Evolutionary conservation across 1,140 invertebrate genomes (phyloP).

Genomic region (Amyelois transitella): DNA sequence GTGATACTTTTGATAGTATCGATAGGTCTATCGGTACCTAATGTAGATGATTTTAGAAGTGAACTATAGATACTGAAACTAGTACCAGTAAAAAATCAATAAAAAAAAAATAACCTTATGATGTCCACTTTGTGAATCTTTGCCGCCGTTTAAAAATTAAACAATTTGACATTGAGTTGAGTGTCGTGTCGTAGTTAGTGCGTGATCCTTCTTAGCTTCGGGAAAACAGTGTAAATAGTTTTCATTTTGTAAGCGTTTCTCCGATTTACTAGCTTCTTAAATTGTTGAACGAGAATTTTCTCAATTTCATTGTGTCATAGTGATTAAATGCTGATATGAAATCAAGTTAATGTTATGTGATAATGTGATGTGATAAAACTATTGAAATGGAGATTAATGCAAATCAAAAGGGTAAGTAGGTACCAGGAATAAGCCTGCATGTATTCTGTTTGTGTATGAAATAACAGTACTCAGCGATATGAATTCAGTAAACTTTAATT

Average conservation of each 20-base stretch:
- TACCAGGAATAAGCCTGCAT: conserved; percentile 28
- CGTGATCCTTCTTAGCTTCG: background rate
- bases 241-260: conserved; percentile 18
- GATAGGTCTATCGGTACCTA: too few species aligned
- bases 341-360: conserved; percentile 35
- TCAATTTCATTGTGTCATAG: conserved; percentile 12
- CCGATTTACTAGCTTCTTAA: too few species aligned
- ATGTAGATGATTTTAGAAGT: too few species aligned
- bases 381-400: conserved; percentile 59
- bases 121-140: too few species aligned
- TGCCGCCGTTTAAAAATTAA: background rate
- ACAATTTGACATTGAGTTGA: background rate
- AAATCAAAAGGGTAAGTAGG: conserved; percentile 62
- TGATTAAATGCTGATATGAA: conserved; percentile 15
- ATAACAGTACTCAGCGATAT: conserved; percentile 67
- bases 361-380: conserved; percentile 54
- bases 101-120: too few species aligned
- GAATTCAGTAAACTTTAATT: conserved; percentile 50
- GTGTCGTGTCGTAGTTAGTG: background rate
- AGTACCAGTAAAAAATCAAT: too few species aligned
- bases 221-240: conserved; percentile 24
- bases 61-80: too few species aligned
- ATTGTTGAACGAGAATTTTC: conserved; percentile 13
- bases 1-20: too few species aligned
- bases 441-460: conserved; percentile 67